Percentiles rank a stretch among this genome's conserved stretches.
These are phyloP conservation scores for Strix uralensis DNA, from an alignment of 2,113 vertebrate species.

Conservation along the genomic window DNA sequence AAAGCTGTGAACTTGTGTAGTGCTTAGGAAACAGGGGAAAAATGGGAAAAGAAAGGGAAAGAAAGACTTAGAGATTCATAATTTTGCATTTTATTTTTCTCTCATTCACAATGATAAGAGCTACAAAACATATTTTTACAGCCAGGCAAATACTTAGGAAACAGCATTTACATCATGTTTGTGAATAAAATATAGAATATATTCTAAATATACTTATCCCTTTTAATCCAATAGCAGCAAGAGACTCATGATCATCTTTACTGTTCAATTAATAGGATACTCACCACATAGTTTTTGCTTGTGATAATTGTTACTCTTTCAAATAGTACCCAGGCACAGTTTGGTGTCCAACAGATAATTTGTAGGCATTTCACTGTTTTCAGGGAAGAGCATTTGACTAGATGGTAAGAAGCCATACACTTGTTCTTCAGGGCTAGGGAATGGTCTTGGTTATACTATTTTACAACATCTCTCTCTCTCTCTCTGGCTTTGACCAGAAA, in stretches of 20 bases:
- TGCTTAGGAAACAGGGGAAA: background rate
- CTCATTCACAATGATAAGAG: background rate
- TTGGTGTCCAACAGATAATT: background rate
- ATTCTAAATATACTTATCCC: background rate
- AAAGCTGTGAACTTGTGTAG: background rate
- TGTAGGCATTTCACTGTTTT: background rate
- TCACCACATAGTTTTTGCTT: accelerated
- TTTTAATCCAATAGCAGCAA: background rate
- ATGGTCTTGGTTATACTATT: background rate
- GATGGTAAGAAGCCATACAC: background rate
- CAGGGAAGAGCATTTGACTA: background rate
- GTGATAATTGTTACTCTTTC: background rate
- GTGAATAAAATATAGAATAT: background rate
- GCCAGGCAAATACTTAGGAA: background rate
- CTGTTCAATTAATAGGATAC: background rate
- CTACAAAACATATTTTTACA: background rate
- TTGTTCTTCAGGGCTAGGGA: background rate
- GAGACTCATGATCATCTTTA: background rate
- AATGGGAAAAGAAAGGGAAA: background rate
- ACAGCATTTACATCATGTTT: background rate
- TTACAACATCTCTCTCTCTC: background rate
- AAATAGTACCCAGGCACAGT: background rate
- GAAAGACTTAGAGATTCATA: background rate
- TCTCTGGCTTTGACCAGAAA: background rate
- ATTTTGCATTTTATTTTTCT: background rate